Percentiles rank a stretch among this genome's conserved stretches.
Conservation (phyloP, 2,113 vertebrate species). For the Prochilodus magdalenae region DNA sequence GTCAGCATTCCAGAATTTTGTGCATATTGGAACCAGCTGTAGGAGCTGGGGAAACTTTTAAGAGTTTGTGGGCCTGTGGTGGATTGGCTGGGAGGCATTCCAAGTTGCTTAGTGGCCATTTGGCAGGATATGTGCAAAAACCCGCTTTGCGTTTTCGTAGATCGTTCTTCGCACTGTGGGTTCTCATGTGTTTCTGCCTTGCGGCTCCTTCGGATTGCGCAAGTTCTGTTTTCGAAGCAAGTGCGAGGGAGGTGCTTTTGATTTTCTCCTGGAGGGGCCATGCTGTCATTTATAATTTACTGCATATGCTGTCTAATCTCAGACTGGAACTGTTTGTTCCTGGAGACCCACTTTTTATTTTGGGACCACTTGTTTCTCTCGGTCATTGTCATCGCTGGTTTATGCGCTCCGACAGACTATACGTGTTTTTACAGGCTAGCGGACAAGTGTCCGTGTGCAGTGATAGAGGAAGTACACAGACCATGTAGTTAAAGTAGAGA, state of each 20-base stretch:
- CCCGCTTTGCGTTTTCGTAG: slow-evolving; percentile 34
- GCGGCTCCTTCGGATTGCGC: slow-evolving; percentile 56
- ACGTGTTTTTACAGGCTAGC: not conserved
- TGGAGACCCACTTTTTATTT: not conserved
- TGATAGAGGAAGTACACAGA: too few species aligned
- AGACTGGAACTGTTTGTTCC: not conserved
- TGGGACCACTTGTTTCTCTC: not conserved
- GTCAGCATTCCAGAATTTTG: not conserved
- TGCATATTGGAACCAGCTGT: slow-evolving; percentile 68
- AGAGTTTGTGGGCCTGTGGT: not conserved
- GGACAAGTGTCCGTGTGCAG: too few species aligned
- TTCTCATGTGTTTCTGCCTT: slow-evolving; percentile 56
- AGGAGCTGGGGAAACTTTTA: not conserved
- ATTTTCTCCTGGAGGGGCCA: not conserved
- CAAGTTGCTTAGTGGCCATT: slow-evolving; percentile 12
- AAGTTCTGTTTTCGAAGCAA: slow-evolving; percentile 15
- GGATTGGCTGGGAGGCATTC: not conserved
- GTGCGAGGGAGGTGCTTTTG: not conserved
- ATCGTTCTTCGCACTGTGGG: slow-evolving; percentile 19
- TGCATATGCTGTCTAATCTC: not conserved
- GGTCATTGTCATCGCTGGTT: not conserved
- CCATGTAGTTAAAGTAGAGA: too few species aligned
- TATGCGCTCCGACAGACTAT: too few species aligned
- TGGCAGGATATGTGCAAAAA: slow-evolving; percentile 30
- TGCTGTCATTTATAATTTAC: not conserved